A percentile compares a stretch with the other conserved stretches of the same genome.
phyloP scores from a whole-genome alignment of 1,140 invertebrate genomes.

The Octopus sinensis region DNA sequence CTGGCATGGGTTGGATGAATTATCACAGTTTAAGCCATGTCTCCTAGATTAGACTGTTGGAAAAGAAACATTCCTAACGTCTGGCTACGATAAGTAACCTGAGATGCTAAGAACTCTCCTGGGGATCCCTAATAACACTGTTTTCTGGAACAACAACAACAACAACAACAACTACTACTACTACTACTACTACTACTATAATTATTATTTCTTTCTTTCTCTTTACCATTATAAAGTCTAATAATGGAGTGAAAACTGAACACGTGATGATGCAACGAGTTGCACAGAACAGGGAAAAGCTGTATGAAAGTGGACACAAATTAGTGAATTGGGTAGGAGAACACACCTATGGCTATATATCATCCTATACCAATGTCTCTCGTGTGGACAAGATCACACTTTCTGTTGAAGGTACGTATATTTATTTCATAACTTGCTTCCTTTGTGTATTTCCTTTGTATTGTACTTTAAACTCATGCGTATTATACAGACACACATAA shows the following conservation, averaged over 20 bases:
- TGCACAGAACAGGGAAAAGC: background rate
- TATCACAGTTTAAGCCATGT: too few relatives aligned
- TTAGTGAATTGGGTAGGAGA: background rate
- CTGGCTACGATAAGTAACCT: too few relatives aligned
- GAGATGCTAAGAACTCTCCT: too few relatives aligned
- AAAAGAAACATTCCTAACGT: too few relatives aligned
- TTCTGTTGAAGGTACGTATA: background rate
- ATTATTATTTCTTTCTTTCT: too few relatives aligned
- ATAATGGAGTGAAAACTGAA: slow-evolving; percentile 4
- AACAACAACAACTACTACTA: too few relatives aligned
- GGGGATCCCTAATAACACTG: too few relatives aligned
- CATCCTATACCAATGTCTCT: background rate
- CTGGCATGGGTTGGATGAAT: too few relatives aligned
- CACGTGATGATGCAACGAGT: background rate
- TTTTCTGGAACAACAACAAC: too few relatives aligned
- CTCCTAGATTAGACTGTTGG: too few relatives aligned
- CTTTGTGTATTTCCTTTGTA: background rate
- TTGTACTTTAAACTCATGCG: background rate
- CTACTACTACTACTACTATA: too few relatives aligned
- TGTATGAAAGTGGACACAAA: background rate
- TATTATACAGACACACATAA: too few relatives aligned
- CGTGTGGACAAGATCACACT: background rate
- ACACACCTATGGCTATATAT: background rate
- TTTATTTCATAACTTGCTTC: background rate
- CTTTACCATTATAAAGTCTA: background rate